These are phyloP conservation scores for Sebastiscus tertius DNA, from an alignment of 2,797 vertebrate species.

Conservation along the genomic window DNA sequence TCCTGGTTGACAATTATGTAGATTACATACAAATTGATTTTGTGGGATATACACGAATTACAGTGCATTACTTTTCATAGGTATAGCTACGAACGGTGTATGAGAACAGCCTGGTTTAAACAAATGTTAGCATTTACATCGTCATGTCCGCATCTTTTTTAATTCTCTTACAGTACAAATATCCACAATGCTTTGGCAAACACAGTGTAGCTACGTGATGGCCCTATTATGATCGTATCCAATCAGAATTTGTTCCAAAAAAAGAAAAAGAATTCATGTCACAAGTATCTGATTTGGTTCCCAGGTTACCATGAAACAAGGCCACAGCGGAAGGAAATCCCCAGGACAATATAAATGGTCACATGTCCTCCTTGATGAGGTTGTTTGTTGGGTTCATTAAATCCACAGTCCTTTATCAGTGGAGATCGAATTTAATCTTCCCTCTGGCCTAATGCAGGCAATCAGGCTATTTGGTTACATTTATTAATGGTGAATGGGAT, in stretches of 20 bases:
- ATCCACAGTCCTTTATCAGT: constrained; percentile 33
- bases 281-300: neutral
- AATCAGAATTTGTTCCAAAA: neutral
- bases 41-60: too few species aligned
- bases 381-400: constrained; percentile 47
- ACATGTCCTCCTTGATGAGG: constrained; percentile 13
- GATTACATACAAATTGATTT: too few species aligned
- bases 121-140: neutral
- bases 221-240: neutral
- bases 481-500: constrained; percentile 12
- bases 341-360: neutral
- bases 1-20: too few species aligned
- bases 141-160: neutral
- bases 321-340: neutral
- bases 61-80: too few species aligned
- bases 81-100: too few species aligned
- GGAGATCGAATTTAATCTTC: constrained; percentile 46
- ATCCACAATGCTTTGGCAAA: neutral
- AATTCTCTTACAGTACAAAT: too few species aligned
- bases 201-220: neutral
- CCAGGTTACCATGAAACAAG: neutral
- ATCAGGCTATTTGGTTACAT: constrained; percentile 11
- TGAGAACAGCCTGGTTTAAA: neutral
- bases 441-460: constrained; percentile 1
- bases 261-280: neutral